Evolutionary conservation across 2,797 vertebrate genomes (phyloP), one percentile per base, ranked within the genome.

Genomic region (Centroberyx gerrardi): DNA sequence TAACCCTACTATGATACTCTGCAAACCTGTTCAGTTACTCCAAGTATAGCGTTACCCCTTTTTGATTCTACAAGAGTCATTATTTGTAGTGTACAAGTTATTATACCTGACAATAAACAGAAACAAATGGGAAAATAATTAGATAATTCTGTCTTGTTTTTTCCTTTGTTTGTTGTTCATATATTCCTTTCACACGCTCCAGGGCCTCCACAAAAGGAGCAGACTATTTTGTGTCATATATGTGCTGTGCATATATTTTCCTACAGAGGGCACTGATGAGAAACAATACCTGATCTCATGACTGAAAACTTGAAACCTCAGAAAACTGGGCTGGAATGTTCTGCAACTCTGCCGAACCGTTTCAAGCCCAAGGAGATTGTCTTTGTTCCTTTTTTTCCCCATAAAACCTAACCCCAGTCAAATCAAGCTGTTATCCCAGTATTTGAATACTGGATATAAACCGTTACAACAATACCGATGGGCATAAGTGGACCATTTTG

Each of bases 31-130:
- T 91, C 22, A 89, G 88, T 94, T 89, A 90, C 66, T 90, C 80
- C 83, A 81, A 85, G 75, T 88, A 91, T 90, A 87, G 77, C 87
- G 83, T 86, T 62, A 71, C 78, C 83, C 87, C 87, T 7, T 93
- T 93, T 80, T 92, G 86, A 89, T 93, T 95, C 90, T 89, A 78
- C 84, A 80, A 76, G 78, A 87, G 82, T 90, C 88, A 83, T 92
- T 93, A 93, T 95, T 93, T 94, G 94, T 96, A 94, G 91, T 95
- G 93, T 94, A 88, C 81, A 92, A 91, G 80, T 93, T 93, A 93
- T 92, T 94, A 94, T 92, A 91, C 87, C 90, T 90, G 90, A 94
- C 80, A 96, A 95, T 96, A 96, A 96, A 96, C 90, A 78, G 88
- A 93, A 93, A 88, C 87, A 76, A 92, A 92, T 86, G 81, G 67